Evolutionary conservation across 2,113 vertebrate species (phyloP).

Genomic region (Parus major): DNA sequence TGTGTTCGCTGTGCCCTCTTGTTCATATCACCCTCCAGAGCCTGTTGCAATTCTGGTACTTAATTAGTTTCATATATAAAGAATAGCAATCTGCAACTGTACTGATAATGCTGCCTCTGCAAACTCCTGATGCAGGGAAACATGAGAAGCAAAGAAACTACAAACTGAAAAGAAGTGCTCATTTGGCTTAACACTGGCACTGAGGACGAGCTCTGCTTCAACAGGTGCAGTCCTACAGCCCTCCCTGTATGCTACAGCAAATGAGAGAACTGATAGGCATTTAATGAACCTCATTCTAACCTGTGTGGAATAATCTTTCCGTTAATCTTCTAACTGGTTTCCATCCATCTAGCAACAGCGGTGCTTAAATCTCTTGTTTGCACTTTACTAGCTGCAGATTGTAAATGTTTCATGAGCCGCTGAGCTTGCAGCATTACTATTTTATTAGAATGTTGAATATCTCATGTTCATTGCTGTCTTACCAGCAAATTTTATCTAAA

Average conservation of each 20-base stretch:
- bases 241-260: slow-evolving; percentile 15
- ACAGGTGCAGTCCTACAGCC: slow-evolving; percentile 36
- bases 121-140: neutral
- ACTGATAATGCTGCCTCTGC: neutral
- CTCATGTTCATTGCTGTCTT: slow-evolving; percentile 66
- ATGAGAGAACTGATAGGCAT: slow-evolving; percentile 32
- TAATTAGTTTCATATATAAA: neutral
- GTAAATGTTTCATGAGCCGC: slow-evolving; percentile 81
- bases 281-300: slow-evolving; percentile 69
- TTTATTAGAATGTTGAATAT: slow-evolving; percentile 78
- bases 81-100: neutral
- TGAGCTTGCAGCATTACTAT: slow-evolving; percentile 83
- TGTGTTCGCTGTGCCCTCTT: neutral
- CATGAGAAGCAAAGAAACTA: neutral
- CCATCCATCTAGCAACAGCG: slow-evolving; percentile 54
- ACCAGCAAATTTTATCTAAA: slow-evolving; percentile 65
- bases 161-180: neutral
- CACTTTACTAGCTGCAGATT: slow-evolving; percentile 74
- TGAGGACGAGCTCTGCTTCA: slow-evolving; percentile 11
- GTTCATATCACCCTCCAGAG: neutral
- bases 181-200: neutral
- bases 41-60: neutral
- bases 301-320: slow-evolving; percentile 67
- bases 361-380: slow-evolving; percentile 75
- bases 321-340: slow-evolving; percentile 60